phyloP scores from a whole-genome alignment of 2,888 invertebrate genomes.

The Plagiodera versicolora region DNA sequence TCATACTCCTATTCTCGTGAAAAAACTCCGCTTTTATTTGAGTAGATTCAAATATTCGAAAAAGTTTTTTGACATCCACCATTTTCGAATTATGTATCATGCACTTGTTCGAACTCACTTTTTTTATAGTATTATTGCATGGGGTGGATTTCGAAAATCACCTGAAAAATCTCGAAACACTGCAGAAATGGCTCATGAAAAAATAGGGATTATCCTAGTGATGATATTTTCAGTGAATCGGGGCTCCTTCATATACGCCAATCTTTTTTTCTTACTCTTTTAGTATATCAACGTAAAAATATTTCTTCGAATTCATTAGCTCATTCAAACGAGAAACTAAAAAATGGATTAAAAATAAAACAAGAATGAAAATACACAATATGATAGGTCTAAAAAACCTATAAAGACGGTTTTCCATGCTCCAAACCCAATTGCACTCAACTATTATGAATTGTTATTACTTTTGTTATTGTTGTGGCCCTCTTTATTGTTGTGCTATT shows the following conservation, averaged over 20 bases:
- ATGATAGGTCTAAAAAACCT: too few relatives aligned
- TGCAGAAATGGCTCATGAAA: slow-evolving; percentile 9
- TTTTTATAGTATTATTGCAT: slow-evolving; percentile 2
- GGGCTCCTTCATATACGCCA: slow-evolving; percentile 3
- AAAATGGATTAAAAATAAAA: too few relatives aligned
- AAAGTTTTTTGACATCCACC: not conserved
- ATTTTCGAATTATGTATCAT: slow-evolving; percentile 5
- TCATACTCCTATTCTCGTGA: too few relatives aligned
- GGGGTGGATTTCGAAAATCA: slow-evolving; percentile 10
- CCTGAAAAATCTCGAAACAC: slow-evolving; percentile 10
- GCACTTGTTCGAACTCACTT: slow-evolving; percentile 7
- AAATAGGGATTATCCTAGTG: slow-evolving; percentile 2
- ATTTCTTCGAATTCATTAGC: not conserved
- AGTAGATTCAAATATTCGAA: not conserved
- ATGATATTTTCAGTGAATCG: slow-evolving; percentile 7
- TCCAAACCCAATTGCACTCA: too few relatives aligned
- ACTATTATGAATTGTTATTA: too few relatives aligned
- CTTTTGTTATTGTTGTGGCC: too few relatives aligned
- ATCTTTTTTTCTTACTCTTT: slow-evolving; percentile 4
- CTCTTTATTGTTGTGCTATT: too few relatives aligned
- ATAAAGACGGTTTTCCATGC: too few relatives aligned
- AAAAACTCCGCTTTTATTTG: too few relatives aligned
- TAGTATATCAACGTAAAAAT: slow-evolving; percentile 3
- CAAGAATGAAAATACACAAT: too few relatives aligned
- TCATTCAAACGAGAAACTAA: too few relatives aligned